A percentile compares a stretch with the other conserved stretches of the same genome.
phyloP scores from a whole-genome alignment of 2,888 invertebrate genomes.

The Tricholauxania praeusta region DNA sequence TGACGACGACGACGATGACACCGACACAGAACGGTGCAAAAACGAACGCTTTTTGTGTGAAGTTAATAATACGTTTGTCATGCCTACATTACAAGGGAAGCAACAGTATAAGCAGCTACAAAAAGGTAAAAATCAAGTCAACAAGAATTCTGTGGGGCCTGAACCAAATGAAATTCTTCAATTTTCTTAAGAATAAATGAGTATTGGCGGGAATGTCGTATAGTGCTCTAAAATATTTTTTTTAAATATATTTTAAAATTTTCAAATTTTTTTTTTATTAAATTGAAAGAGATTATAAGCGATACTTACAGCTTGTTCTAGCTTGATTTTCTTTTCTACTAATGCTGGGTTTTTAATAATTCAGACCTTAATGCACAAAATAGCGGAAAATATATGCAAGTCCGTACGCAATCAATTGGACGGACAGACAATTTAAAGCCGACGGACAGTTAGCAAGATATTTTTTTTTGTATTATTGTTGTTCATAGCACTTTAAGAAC shows the following conservation, averaged over 20 bases:
- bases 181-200: too few species aligned
- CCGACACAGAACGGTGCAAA: constrained; percentile 66
- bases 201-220: too few species aligned
- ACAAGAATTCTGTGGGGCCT: constrained; percentile 9
- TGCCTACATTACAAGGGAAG: constrained; percentile 45
- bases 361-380: constrained; percentile 17
- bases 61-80: constrained; percentile 67
- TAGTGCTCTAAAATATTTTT: too few species aligned
- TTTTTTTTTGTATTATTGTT: background rate
- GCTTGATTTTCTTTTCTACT: too few species aligned
- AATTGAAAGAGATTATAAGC: too few species aligned
- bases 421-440: constrained; percentile 50
- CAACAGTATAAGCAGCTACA: background rate
- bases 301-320: too few species aligned
- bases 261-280: too few species aligned
- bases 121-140: constrained; percentile 24
- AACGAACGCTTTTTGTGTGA: constrained; percentile 67
- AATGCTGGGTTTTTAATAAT: too few species aligned
- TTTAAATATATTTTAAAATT: too few species aligned
- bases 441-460: constrained; percentile 32
- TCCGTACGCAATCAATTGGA: too few species aligned
- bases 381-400: constrained; percentile 58
- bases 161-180: background rate
- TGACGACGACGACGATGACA: constrained; percentile 48
- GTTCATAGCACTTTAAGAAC: constrained; percentile 26